These are phyloP conservation scores for Pollenia griseotomentosa DNA, from an alignment of 2,888 invertebrate species.

Conservation along the genomic window DNA sequence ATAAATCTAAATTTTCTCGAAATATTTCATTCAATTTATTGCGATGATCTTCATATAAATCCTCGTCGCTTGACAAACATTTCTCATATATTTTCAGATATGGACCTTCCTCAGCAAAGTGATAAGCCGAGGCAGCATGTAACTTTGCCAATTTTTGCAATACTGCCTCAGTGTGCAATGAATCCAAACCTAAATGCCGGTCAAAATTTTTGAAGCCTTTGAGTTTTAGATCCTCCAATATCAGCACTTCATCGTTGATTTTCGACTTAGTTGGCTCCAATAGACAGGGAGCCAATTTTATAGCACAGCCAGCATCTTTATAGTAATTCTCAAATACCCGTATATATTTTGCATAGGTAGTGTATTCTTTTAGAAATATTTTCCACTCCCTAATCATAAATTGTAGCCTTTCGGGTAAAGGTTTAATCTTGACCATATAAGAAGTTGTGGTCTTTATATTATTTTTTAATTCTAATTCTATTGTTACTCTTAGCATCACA, in stretches of 20 bases:
- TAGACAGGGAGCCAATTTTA: conserved; percentile 78
- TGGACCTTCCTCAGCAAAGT: conserved; percentile 75
- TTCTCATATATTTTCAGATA: conserved; percentile 77
- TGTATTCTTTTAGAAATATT: conserved; percentile 80
- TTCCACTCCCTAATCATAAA: conserved; percentile 76
- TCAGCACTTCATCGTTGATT: conserved; percentile 75
- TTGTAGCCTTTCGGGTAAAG: conserved; percentile 73
- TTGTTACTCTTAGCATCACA: conserved; percentile 76
- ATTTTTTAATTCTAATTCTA: conserved; percentile 77
- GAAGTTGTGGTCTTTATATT: conserved; percentile 72
- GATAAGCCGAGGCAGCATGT: conserved; percentile 80
- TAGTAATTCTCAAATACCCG: conserved; percentile 80
- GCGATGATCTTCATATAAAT: conserved; percentile 75
- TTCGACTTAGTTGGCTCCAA: conserved; percentile 67
- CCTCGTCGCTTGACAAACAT: conserved; percentile 75
- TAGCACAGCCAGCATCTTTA: conserved; percentile 68
- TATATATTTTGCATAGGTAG: conserved; percentile 78
- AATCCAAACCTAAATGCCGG: conserved; percentile 78
- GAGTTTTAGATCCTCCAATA: conserved; percentile 80
- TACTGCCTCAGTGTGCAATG: conserved; percentile 76
- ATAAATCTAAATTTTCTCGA: conserved; percentile 72
- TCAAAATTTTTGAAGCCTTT: conserved; percentile 75
- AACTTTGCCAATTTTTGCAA: conserved; percentile 80
- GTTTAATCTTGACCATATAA: conserved; percentile 78
- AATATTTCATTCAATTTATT: conserved; percentile 70